Percentiles rank a stretch among this genome's conserved stretches.
These are phyloP conservation scores for Tetranychus truncatus DNA, from an alignment of 2,888 invertebrate species.

Conservation along the genomic window DNA sequence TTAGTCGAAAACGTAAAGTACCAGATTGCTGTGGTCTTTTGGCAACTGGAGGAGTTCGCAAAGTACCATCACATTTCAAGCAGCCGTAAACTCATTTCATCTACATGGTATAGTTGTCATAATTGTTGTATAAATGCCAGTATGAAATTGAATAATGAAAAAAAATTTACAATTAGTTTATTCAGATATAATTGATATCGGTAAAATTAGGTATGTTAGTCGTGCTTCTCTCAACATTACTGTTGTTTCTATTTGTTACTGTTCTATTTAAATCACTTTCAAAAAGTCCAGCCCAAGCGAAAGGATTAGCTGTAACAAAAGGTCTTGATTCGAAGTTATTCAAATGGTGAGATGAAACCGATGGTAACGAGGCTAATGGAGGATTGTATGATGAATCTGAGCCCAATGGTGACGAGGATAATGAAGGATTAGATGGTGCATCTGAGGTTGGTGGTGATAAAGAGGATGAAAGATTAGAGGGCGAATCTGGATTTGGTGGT, in stretches of 20 bases:
- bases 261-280: background rate
- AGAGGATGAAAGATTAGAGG: background rate
- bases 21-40: too few species aligned
- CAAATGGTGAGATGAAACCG: background rate
- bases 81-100: too few species aligned
- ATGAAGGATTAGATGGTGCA: too few species aligned
- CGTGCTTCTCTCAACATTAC: background rate
- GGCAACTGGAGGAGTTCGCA: too few species aligned
- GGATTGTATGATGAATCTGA: too few species aligned
- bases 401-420: too few species aligned
- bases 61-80: too few species aligned
- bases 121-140: background rate
- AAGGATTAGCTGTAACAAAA: background rate
- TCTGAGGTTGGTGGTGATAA: too few species aligned
- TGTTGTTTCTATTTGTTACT: background rate
- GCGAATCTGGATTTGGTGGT: background rate
- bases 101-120: background rate
- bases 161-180: background rate
- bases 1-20: too few species aligned
- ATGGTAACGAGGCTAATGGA: too few species aligned
- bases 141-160: background rate
- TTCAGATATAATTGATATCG: background rate
- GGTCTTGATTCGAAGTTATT: background rate
- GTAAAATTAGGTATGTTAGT: background rate
- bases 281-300: background rate